Evolutionary conservation across 2,113 vertebrate species (phyloP).

Genomic region (Hippocampus zosterae): DNA sequence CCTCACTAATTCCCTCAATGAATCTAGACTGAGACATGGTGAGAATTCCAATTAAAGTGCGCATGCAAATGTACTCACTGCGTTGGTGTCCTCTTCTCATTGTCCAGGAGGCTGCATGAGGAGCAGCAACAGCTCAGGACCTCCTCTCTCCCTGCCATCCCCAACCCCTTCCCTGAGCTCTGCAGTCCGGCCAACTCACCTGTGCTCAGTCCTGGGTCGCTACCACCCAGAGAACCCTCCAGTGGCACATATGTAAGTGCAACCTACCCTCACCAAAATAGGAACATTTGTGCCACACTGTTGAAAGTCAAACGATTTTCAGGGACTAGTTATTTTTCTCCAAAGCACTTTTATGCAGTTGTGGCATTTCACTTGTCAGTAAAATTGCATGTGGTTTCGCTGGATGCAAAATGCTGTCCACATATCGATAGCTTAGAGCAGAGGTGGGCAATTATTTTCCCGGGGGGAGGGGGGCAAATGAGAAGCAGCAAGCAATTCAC

Average conservation of each 20-base stretch:
- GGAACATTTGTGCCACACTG: no score
- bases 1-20: not conserved
- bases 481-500: no score
- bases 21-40: not conserved
- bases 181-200: conserved; percentile 83
- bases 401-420: not conserved
- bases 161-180: conserved; percentile 95
- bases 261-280: not conserved
- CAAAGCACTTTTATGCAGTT: not conserved
- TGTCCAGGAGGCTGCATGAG: conserved; percentile 84
- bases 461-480: no score
- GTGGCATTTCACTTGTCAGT: conserved; percentile 4
- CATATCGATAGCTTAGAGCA: not conserved
- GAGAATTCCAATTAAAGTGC: not conserved
- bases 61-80: not conserved
- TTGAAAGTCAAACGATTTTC: not conserved
- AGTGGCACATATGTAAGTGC: conserved; percentile 81
- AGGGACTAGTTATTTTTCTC: not conserved
- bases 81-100: not conserved
- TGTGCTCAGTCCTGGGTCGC: conserved; percentile 80
- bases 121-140: conserved; percentile 88
- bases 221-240: conserved; percentile 81
- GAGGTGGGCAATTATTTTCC: no score
- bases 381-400: conserved; percentile 5
- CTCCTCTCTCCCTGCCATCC: conserved; percentile 93